Evolutionary conservation across 2,113 vertebrate genomes (phyloP), one percentile per base, ranked within the genome.

Genomic region (Hyperoodon ampullatus): DNA sequence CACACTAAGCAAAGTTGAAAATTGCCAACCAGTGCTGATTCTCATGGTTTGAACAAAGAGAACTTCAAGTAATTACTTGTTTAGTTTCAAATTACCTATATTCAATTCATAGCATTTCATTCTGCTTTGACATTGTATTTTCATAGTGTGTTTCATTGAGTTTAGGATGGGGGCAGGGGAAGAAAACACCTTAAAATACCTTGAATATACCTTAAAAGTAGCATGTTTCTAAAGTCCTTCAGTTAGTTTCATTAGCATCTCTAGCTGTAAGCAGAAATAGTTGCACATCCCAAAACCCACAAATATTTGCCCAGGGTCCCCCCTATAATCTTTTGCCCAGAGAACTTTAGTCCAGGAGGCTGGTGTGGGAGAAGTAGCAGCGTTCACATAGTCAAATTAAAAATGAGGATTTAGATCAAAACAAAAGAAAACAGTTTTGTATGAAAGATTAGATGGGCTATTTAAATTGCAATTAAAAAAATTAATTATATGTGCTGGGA

Each of bases 51-150:
- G 39, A 96, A 84, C 74, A 84, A 93, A 72, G 4, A 90, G 35
- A 90, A 88, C 13, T 89, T 68, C 53, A 44, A 77, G 60, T 58
- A 39, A 91, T 90, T 94, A 71, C 35, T 92, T 90, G 50, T 95
- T 90, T 90, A 23, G 24, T 75, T 55, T 95, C 21, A 26, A 33
- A n/a, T 81, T 70, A 88, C 10, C 72, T 86, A 33, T 33, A 80
- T n/a, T 95, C 47, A 65, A 53, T 72, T 28, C 14, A 39, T 55
- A 72, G 11, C 26, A n/a, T 70, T 81, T 55, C 3, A 39, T 42
- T 95, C 44, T 70, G 23, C 50, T 87, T 87, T 95, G 60, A 95
- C 88, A 58, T 68, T 8, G 0, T 70, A 23, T n/a, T 87, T 85
- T 91, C n/a, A 11, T 19, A 1, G 28, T 90, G 19, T 83, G 4